A percentile compares a stretch with the other conserved stretches of the same genome.
phyloP scores from a whole-genome alignment of 1,140 invertebrate species.

The Trypoxylus dichotomus region DNA sequence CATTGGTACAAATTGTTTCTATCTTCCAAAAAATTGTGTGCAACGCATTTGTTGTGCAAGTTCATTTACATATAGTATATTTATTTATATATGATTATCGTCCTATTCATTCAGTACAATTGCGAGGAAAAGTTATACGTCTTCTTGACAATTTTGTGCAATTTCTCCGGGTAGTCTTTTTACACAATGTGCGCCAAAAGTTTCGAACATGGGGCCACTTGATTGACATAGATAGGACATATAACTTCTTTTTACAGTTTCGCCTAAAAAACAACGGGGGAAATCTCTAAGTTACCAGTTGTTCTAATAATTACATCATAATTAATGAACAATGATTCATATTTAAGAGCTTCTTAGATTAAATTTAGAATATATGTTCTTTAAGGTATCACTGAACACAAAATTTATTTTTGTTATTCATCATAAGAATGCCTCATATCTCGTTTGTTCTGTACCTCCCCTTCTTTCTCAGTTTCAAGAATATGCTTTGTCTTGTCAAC shows the following conservation, averaged over 20 bases:
- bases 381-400: constrained; percentile 15
- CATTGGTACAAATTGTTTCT: constrained; percentile 24
- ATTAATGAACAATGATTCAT: constrained; percentile 9
- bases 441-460: neutral
- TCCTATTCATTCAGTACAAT: constrained; percentile 10
- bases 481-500: neutral
- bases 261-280: neutral
- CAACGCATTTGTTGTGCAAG: constrained; percentile 27
- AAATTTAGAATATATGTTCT: constrained; percentile 10
- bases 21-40: constrained; percentile 14
- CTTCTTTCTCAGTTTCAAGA: neutral
- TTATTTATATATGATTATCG: constrained; percentile 6
- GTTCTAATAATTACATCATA: constrained; percentile 13
- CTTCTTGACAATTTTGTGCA: constrained; percentile 1
- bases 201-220: neutral
- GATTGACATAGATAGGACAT: neutral
- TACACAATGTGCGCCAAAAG: neutral
- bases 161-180: neutral
- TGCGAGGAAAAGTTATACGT: neutral
- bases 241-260: neutral
- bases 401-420: neutral
- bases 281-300: neutral
- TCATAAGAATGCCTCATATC: constrained; percentile 4
- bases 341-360: neutral
- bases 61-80: neutral